Evolutionary conservation across 2,888 invertebrate genomes (phyloP).

Genomic region (Eubasilissa splendida): DNA sequence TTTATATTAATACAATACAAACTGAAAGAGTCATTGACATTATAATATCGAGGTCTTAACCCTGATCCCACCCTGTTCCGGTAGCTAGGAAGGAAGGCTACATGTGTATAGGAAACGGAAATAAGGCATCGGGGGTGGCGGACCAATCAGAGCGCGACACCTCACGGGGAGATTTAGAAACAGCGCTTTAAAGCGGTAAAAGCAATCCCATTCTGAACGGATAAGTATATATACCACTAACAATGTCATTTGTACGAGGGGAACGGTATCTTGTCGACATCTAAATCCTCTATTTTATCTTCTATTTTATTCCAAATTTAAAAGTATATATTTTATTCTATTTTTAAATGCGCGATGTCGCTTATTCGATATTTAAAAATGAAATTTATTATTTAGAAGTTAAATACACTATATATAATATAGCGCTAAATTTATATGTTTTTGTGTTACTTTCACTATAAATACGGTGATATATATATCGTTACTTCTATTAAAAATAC

Average conservation of each 20-base stretch:
- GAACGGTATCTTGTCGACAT: constrained; percentile 13
- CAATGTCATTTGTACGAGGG: constrained; percentile 49
- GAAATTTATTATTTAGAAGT: no score
- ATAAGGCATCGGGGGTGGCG: constrained; percentile 45
- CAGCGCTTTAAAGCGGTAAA: constrained; percentile 55
- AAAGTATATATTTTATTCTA: not conserved
- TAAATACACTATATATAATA: no score
- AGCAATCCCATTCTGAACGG: constrained; percentile 55
- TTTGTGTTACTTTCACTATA: no score
- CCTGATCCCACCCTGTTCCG: constrained; percentile 2
- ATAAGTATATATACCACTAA: constrained; percentile 49
- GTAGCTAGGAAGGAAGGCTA: not conserved
- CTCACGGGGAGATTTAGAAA: constrained; percentile 54
- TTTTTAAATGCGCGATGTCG: not conserved
- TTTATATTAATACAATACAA: no score
- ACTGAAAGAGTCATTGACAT: no score
- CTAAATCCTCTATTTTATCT: constrained; percentile 20
- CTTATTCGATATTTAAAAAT: not conserved
- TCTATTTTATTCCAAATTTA: constrained; percentile 20
- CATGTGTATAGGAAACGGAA: constrained; percentile 29
- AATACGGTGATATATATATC: no score
- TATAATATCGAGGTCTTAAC: not conserved
- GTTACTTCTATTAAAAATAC: no score
- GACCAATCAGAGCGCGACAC: constrained; percentile 51
- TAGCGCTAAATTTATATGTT: no score